phyloP scores from a whole-genome alignment of 1,140 invertebrate genomes.

The Arion vulgaris region DNA sequence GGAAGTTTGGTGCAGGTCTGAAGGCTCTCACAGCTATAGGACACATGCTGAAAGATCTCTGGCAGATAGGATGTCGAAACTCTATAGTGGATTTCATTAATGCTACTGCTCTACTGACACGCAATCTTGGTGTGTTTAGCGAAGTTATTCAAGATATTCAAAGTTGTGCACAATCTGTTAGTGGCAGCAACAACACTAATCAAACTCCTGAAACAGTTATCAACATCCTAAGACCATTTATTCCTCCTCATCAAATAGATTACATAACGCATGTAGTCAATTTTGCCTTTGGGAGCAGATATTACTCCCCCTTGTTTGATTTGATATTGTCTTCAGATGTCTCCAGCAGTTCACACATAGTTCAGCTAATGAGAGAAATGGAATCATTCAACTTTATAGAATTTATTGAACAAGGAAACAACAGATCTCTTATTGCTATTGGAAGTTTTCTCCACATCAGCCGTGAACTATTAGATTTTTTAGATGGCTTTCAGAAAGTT shows the following conservation, averaged over 20 bases:
- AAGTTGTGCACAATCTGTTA: not conserved
- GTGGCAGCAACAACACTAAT: not conserved
- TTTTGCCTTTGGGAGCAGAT: not conserved
- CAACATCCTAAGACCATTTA: not conserved
- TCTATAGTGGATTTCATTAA: constrained; percentile 17
- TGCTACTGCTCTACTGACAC: not conserved
- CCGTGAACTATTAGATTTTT: constrained; percentile 29
- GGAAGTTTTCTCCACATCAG: constrained; percentile 31
- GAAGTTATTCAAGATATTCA: constrained; percentile 29
- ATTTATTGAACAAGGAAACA: not conserved
- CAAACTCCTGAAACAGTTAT: not conserved
- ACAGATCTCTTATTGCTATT: constrained; percentile 9
- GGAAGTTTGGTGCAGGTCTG: constrained; percentile 33
- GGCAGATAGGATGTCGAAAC: constrained; percentile 27
- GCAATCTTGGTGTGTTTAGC: constrained; percentile 9
- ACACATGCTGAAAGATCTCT: constrained; percentile 14
- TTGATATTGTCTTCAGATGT: not conserved
- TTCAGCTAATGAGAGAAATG: constrained; percentile 15
- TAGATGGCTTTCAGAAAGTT: constrained; percentile 19
- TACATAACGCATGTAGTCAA: constrained; percentile 20
- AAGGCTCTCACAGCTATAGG: constrained; percentile 14
- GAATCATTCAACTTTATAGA: constrained; percentile 21
- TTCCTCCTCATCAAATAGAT: not conserved
- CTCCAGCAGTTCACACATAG: not conserved
- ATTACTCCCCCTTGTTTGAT: constrained; percentile 34